These are phyloP conservation scores for Schizothorax lantsangensis DNA, from an alignment of 2,797 vertebrate genomes.

Conservation along the genomic window DNA sequence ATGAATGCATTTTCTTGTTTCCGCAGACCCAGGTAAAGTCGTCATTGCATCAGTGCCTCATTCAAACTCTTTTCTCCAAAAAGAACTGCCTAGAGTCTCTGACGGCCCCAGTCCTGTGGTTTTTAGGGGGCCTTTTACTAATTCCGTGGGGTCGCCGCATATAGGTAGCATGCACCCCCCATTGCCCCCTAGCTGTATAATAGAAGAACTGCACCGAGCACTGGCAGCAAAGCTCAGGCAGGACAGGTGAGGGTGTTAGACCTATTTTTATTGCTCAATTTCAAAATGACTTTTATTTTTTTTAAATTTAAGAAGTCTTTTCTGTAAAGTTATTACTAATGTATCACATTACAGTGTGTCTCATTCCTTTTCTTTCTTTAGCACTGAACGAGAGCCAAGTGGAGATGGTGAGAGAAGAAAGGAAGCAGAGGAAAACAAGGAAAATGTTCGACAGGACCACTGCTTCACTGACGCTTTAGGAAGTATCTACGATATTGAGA, in stretches of 20 bases:
- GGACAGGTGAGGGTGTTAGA: conserved; percentile 82
- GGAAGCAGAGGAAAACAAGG: conserved; percentile 96
- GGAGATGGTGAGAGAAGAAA: conserved; percentile 81
- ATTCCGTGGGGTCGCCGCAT: conserved; percentile 88
- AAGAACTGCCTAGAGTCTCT: conserved; percentile 75
- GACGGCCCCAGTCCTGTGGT: conserved; percentile 74
- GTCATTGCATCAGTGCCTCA: conserved; percentile 74
- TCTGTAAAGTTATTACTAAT: not conserved
- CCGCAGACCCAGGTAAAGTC: conserved; percentile 72
- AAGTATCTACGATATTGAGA: conserved; percentile 89
- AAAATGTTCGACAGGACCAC: conserved; percentile 89
- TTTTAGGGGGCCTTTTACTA: conserved; percentile 84
- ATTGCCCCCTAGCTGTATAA: conserved; percentile 96
- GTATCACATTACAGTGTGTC: not conserved
- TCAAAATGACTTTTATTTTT: not conserved
- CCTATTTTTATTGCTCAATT: not conserved
- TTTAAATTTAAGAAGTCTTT: not conserved
- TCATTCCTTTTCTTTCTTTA: conserved; percentile 71
- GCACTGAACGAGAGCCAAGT: conserved; percentile 77
- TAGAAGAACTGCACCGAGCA: conserved; percentile 95
- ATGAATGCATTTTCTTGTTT: conserved; percentile 32
- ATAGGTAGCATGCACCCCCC: conserved; percentile 89
- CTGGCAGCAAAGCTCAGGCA: conserved; percentile 94
- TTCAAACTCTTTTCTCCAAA: conserved; percentile 80
- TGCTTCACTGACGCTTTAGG: conserved; percentile 89